Evolutionary conservation across 2,888 invertebrate species (phyloP), one percentile per base, ranked within the genome.

Genomic region (Spialia ferax): DNA sequence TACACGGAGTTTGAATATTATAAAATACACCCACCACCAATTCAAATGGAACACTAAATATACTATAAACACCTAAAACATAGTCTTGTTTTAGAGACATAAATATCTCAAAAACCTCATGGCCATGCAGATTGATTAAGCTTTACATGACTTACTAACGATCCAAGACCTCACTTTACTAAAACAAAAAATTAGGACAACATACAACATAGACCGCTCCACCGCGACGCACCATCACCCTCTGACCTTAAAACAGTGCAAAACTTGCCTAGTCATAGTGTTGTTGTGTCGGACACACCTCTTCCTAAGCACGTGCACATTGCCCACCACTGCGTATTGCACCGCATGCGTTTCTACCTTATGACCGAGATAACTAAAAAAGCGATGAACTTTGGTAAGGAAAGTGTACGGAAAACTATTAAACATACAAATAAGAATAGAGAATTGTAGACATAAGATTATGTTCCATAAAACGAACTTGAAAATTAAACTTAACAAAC

Each of bases 271-370:
- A 90, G 91, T 91, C 82, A 90, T 90, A 73, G 85, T 69, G 86
- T 88, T 91, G 91, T 91, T 88, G 88, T 94, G 93, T 73, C 92
- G 90, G 64, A 85, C 69, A 88, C 94, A 94, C 76, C 82, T 84
- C 83, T 82, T 85, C 78, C 86, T 93, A 88, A 86, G 82, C 74
- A 90, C 84, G 79, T 83, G 74, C 69, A 92, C 77, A 83, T 86
- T 92, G 68, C 87, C 88, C 72, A 89, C 86, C 77, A 93, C 91
- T 73, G 81, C 79, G 89, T 88, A 94, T 80, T 94, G 92, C 76
- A 90, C 84, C 70, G 92, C 86, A 79, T 93, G 93, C 80, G 75
- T 89, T 80, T 94, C 93, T 88, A 93, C 87, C 77, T 80, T 89
- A 85, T 83, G 89, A 81, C 88, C 93, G 75, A 90, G 81, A 82